A percentile compares a stretch with the other conserved stretches of the same genome.
Evolutionary conservation across 2,113 vertebrate genomes (phyloP).

Genomic region (Hemichromis elongatus): DNA sequence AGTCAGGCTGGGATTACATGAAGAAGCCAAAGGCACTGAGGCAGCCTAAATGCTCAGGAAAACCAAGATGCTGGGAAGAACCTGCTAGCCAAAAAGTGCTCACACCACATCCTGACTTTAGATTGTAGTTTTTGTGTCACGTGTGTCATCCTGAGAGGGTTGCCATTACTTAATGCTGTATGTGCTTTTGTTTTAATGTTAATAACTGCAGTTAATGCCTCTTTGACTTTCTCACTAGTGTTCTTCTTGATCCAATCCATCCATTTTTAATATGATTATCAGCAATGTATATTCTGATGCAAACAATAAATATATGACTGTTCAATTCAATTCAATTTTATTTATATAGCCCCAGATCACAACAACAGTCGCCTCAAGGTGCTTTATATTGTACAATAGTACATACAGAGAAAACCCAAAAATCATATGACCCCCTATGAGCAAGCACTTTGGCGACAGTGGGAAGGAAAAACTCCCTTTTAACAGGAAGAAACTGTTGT

Average conservation of each 20-base stretch:
- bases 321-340: too few relatives aligned
- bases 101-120: neutral
- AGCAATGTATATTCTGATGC: neutral
- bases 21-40: neutral
- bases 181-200: neutral
- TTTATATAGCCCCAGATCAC: too few relatives aligned
- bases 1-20: constrained; percentile 5
- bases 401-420: too few relatives aligned
- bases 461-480: too few relatives aligned
- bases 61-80: neutral
- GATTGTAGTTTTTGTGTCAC: neutral
- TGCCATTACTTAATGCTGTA: neutral
- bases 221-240: neutral
- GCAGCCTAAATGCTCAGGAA: neutral
- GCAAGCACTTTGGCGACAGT: too few relatives aligned
- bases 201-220: neutral
- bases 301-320: neutral
- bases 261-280: neutral
- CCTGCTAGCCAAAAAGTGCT: neutral
- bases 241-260: neutral
- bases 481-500: too few relatives aligned
- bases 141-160: neutral
- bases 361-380: too few relatives aligned
- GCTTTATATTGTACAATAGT: too few relatives aligned
- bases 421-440: too few relatives aligned